Percentiles rank a stretch among this genome's conserved stretches.
phyloP scores from a whole-genome alignment of 2,113 vertebrate species.

The Emydura subglobosa region DNA sequence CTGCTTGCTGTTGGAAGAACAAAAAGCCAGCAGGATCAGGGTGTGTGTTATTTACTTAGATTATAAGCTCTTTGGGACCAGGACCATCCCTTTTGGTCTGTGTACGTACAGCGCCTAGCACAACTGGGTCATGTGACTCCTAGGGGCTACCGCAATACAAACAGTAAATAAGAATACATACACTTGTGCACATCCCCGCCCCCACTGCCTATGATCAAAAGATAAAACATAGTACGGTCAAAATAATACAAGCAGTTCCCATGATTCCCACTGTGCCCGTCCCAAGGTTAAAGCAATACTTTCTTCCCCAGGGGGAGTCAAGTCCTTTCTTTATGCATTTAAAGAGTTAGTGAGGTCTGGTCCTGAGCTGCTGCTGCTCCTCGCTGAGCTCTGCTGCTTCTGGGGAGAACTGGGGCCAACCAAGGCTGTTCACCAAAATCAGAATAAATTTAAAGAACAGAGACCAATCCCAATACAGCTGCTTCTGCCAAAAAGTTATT shows the following conservation, averaged over 20 bases:
- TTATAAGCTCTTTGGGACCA: not conserved
- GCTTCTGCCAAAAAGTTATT: not conserved
- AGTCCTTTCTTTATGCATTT: not conserved
- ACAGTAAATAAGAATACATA: not conserved
- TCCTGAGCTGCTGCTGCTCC: not conserved
- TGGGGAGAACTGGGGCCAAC: not conserved
- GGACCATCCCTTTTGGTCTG: not conserved
- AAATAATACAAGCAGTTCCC: not conserved
- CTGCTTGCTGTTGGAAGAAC: not conserved
- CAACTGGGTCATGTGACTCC: not conserved
- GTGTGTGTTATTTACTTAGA: not conserved
- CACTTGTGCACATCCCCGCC: not conserved
- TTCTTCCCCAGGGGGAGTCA: not conserved
- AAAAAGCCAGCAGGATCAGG: not conserved
- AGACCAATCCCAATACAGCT: not conserved
- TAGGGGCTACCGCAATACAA: not conserved
- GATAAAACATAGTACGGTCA: not conserved
- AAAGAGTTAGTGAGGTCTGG: not conserved
- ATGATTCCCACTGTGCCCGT: not conserved
- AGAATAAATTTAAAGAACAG: not conserved
- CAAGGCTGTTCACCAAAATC: not conserved
- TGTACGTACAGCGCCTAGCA: not conserved
- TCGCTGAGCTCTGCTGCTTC: not conserved
- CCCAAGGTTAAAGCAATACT: not conserved
- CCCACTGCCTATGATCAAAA: not conserved